Percentiles rank a stretch among this genome's conserved stretches.
phyloP scores from a whole-genome alignment of 2,113 vertebrate species.

The Hassar affinis region DNA sequence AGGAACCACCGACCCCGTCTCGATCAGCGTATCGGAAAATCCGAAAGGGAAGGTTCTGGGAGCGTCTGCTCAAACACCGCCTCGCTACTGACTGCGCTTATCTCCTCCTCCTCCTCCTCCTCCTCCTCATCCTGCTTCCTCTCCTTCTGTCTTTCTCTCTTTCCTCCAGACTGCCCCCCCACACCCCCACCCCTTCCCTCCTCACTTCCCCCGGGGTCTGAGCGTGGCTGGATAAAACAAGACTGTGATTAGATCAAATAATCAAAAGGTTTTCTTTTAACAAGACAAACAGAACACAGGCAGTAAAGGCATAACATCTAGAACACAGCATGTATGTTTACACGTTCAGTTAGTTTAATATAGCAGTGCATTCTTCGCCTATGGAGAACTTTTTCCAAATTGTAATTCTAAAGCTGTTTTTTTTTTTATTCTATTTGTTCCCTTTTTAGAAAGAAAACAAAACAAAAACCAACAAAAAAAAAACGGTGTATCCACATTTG shows the following conservation, averaged over 20 bases:
- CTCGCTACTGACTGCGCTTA: not conserved
- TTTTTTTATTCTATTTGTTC: conserved; percentile 74
- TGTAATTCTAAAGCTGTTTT: conserved; percentile 79
- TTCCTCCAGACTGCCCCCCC: conserved; percentile 5
- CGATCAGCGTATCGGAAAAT: too few species aligned
- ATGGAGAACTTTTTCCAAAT: conserved; percentile 83
- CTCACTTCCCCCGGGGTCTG: conserved; percentile 61
- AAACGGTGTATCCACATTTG: conserved; percentile 88
- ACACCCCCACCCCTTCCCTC: not conserved
- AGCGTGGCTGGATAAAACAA: conserved; percentile 78
- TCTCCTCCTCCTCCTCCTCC: not conserved
- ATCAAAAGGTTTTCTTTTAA: conserved; percentile 85
- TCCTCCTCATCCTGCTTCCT: conserved; percentile 32
- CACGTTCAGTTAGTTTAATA: conserved; percentile 81
- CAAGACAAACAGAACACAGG: conserved; percentile 90
- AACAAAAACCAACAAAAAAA: conserved; percentile 5
- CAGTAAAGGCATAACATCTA: conserved; percentile 85
- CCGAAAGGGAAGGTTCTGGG: conserved; percentile 66
- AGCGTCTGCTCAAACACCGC: conserved; percentile 57
- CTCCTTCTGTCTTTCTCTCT: not conserved
- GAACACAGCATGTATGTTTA: conserved; percentile 81
- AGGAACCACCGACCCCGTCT: conserved; percentile 72
- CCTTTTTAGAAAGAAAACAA: conserved; percentile 66
- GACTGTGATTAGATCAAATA: conserved; percentile 82
- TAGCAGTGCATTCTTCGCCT: conserved; percentile 84